Base-by-base conservation (phyloP, 2,113 vertebrate genomes). In the Semnornis frantzii region DNA sequence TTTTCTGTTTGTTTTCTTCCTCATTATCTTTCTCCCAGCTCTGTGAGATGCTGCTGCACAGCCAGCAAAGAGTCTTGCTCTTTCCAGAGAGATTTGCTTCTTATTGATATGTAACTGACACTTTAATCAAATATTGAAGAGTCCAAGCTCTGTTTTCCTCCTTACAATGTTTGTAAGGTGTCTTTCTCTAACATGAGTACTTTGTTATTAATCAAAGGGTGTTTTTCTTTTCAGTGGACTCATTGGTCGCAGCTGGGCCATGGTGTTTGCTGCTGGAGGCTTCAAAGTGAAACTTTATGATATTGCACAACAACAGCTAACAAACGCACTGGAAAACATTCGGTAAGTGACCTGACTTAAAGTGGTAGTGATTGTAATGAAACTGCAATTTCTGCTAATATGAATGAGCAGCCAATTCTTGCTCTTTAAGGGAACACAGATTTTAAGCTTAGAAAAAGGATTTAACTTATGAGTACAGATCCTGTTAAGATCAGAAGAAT, bases 231-330 rank as follows among this genome's bases (percentile, higher is more conserved):
- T 55, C 79, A 99, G 99, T 42, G 99, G 99, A 33, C 97, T 99
- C 64, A 99, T 99, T 34, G 99, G 99, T 48, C 95, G 98, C 78
- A 99, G 98, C 94, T 99, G 99, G 99, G 98, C 99, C 11, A 99
- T 99, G 99, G 96, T 99, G 71, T 99, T 99, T 96, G 95, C 97
- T 93, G 98, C 98, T 74, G 99, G 98, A 95, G 99, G 99, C 92
- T 98, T 98, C 97, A 97, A 78, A 73, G 99, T 99, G 92, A 98
- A 97, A 86, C 98, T 99, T 81, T 99, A 98, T 89, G 99, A 99
- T 96, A 97, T 98, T 94, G 98, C 98, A 78, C 97, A 98, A 46
- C 98, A 98, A 68, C 98, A 98, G 94, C 97, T 99, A 79, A 95
- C 97, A 30, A 96, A 44, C 3, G 98, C 98, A 31, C 90, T 99